Conservation (phyloP, 2,797 vertebrate species). For the Xyrichtys novacula region DNA sequence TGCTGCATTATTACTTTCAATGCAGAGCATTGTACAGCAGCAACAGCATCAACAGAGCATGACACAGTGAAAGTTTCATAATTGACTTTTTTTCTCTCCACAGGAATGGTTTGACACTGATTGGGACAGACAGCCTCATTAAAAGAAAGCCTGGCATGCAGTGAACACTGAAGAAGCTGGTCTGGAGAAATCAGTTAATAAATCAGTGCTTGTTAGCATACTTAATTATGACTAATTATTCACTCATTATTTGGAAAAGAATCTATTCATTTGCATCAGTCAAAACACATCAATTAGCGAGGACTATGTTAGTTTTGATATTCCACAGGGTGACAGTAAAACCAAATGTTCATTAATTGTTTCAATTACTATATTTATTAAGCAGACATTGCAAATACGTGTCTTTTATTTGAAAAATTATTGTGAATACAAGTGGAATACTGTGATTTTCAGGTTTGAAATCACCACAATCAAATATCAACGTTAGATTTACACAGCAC, state of each 20-base stretch:
- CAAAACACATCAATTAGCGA: slow-evolving; percentile 71
- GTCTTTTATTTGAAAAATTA: neutral
- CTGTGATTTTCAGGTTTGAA: neutral
- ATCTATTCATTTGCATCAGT: slow-evolving; percentile 73
- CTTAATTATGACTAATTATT: slow-evolving; percentile 79
- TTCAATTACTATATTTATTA: slow-evolving; percentile 13
- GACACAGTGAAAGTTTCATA: slow-evolving; percentile 68
- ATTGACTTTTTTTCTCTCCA: slow-evolving; percentile 61
- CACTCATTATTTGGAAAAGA: slow-evolving; percentile 78
- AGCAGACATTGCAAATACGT: slow-evolving; percentile 1
- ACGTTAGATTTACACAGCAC: slow-evolving; percentile 15
- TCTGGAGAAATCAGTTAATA: slow-evolving; percentile 78
- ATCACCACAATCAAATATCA: neutral
- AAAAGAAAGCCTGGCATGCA: slow-evolving; percentile 77
- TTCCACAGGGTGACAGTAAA: slow-evolving; percentile 36
- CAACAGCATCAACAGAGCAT: slow-evolving; percentile 52
- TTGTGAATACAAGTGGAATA: slow-evolving; percentile 19
- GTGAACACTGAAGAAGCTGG: slow-evolving; percentile 70
- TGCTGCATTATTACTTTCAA: slow-evolving; percentile 49
- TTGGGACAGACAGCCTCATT: slow-evolving; percentile 80
- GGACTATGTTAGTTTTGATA: slow-evolving; percentile 55
- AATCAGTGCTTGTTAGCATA: slow-evolving; percentile 77
- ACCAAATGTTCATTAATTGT: slow-evolving; percentile 15
- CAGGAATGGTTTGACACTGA: slow-evolving; percentile 76
- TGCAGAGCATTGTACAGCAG: slow-evolving; percentile 35